phyloP scores from a whole-genome alignment of 2,797 vertebrate species.

The Sebastes vulpes region DNA sequence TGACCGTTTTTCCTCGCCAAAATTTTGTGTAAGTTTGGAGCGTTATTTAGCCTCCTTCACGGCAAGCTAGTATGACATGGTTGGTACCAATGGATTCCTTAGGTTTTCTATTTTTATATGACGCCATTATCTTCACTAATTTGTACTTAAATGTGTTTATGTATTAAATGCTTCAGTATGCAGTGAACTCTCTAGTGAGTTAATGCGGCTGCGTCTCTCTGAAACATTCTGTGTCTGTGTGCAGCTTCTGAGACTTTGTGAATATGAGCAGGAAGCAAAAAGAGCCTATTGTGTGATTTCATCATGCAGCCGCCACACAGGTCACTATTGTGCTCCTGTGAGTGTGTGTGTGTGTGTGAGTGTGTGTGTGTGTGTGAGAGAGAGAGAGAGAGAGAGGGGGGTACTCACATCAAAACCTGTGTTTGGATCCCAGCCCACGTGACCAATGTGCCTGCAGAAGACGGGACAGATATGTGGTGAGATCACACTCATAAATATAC shows the following conservation, averaged over 20 bases:
- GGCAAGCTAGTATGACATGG: too few species aligned
- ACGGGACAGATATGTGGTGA: slow-evolving; percentile 47
- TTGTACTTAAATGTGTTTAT: not conserved
- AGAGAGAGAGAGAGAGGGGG: not conserved
- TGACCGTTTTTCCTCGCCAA: too few species aligned
- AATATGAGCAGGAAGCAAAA: slow-evolving; percentile 65
- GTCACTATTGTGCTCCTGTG: slow-evolving; percentile 74
- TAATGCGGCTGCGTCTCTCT: not conserved
- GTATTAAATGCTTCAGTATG: not conserved
- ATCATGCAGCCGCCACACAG: slow-evolving; percentile 73
- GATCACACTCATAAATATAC: slow-evolving; percentile 30
- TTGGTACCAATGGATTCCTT: too few species aligned
- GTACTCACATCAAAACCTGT: slow-evolving; percentile 99
- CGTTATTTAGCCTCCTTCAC: too few species aligned
- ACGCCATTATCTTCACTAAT: not conserved
- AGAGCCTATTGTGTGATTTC: slow-evolving; percentile 73
- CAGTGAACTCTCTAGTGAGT: not conserved
- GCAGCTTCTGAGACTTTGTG: slow-evolving; percentile 28
- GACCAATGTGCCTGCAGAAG: slow-evolving; percentile 93
- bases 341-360: slow-evolving; percentile 28
- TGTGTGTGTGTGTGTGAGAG: not conserved
- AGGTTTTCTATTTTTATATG: too few species aligned
- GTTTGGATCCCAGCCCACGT: slow-evolving; percentile 99
- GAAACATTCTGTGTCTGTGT: slow-evolving; percentile 8
- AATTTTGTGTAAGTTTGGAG: too few species aligned